A percentile compares a stretch with the other conserved stretches of the same genome.
These are phyloP conservation scores for Pongo pygmaeus DNA, from an alignment of 2,113 vertebrate genomes.

Conservation along the genomic window DNA sequence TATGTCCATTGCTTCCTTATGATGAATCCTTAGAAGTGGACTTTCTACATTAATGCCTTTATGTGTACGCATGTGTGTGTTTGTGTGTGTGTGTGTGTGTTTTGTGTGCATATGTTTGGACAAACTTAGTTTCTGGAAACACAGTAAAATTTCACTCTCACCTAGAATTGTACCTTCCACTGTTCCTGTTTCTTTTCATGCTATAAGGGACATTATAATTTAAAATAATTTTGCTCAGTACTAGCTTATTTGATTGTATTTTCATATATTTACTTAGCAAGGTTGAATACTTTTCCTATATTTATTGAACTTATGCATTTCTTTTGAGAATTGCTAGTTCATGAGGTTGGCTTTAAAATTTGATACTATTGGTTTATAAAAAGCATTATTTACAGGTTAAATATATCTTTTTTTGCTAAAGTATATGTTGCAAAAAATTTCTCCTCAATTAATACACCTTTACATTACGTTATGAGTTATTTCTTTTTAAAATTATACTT, in stretches of 20 bases:
- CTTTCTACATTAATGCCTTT: background rate
- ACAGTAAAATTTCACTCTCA: background rate
- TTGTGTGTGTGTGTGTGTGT: background rate
- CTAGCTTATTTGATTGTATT: conserved; percentile 5
- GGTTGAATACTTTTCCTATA: background rate
- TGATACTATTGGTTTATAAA: background rate
- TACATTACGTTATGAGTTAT: background rate
- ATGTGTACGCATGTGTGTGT: background rate
- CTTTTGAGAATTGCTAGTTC: background rate
- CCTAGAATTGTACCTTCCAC: background rate
- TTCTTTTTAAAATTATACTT: too few species aligned
- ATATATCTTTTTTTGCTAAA: background rate
- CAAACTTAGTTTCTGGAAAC: background rate
- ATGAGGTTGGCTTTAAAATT: background rate
- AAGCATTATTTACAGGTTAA: background rate
- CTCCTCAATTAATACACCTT: background rate
- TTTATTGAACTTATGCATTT: background rate
- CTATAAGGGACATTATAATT: background rate
- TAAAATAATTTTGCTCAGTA: background rate
- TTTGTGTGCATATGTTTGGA: background rate
- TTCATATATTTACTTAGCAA: background rate
- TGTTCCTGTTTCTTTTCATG: background rate
- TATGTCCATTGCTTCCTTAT: background rate
- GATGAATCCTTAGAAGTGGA: background rate
- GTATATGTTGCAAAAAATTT: background rate